phyloP scores from a whole-genome alignment of 1,140 invertebrate species.

The Drosophila sturtevanti region DNA sequence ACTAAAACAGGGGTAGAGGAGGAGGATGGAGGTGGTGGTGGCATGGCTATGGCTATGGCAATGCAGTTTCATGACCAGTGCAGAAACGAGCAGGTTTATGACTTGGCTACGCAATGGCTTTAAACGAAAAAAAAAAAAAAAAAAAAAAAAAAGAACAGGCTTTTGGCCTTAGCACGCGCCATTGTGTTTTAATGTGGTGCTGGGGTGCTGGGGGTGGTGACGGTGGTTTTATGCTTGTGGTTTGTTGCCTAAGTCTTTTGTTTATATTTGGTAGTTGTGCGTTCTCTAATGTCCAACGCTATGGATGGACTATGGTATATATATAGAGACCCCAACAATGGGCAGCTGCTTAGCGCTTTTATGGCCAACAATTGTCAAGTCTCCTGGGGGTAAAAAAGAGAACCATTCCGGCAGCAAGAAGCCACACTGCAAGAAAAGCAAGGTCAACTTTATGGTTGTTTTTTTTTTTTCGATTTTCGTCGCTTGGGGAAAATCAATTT shows the following conservation, averaged over 20 bases:
- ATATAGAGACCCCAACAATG: constrained; percentile 43
- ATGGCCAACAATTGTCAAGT: constrained; percentile 79
- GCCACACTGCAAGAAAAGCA: constrained; percentile 55
- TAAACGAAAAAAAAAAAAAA: too few relatives aligned
- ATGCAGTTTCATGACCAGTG: constrained; percentile 74
- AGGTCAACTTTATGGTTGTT: constrained; percentile 52
- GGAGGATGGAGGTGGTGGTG: not conserved
- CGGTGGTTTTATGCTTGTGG: constrained; percentile 38
- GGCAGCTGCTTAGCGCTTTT: constrained; percentile 77
- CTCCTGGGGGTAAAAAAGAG: constrained; percentile 42
- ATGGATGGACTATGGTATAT: constrained; percentile 9
- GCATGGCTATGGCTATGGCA: not conserved
- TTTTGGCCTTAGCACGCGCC: constrained; percentile 70
- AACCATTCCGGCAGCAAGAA: not conserved
- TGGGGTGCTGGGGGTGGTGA: not conserved
- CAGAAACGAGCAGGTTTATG: constrained; percentile 60
- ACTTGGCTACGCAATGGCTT: constrained; percentile 62
- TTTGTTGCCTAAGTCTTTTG: constrained; percentile 81
- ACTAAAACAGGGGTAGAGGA: not conserved
- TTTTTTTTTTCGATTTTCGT: constrained; percentile 23
- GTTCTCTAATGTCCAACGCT: constrained; percentile 68
- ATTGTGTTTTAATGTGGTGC: constrained; percentile 62
- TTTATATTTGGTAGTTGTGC: constrained; percentile 73
- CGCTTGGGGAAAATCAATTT: constrained; percentile 74
- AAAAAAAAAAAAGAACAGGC: too few relatives aligned